Evolutionary conservation across 2,797 vertebrate species (phyloP).

Genomic region (Halcyon badia): DNA sequence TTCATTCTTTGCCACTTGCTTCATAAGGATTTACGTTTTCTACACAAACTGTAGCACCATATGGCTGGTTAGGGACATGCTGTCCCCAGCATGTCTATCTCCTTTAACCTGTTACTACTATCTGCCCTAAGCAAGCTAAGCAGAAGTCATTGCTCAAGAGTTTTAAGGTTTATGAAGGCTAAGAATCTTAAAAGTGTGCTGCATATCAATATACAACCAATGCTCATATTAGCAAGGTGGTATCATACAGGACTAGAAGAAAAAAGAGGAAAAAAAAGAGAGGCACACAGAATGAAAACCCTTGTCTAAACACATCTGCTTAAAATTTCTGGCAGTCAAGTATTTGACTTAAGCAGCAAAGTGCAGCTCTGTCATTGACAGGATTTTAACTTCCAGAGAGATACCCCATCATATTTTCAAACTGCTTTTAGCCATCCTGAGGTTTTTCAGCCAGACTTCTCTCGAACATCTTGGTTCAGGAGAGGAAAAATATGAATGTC

Average conservation of each 20-base stretch:
- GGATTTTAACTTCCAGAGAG: background rate
- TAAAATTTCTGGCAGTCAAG: background rate
- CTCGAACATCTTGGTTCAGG: background rate
- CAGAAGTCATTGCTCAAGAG: background rate
- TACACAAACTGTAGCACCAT: background rate
- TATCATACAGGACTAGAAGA: background rate
- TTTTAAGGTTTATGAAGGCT: background rate
- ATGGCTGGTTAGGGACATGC: too few species aligned
- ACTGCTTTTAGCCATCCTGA: background rate
- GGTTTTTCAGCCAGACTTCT: background rate
- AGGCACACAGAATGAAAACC: background rate
- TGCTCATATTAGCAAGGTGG: background rate
- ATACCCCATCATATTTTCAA: background rate
- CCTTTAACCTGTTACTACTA: background rate
- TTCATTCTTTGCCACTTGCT: background rate
- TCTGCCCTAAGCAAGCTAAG: background rate
- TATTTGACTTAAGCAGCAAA: background rate
- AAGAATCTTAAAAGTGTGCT: background rate
- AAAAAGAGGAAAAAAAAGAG: background rate
- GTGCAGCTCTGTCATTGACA: background rate
- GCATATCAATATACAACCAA: background rate
- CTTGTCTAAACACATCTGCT: background rate
- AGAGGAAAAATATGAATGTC: background rate
- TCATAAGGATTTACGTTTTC: background rate
- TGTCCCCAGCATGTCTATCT: background rate